Percentiles rank a stretch among this genome's conserved stretches.
Conservation (phyloP, 2,113 vertebrate species). For the Apeltes quadracus region DNA sequence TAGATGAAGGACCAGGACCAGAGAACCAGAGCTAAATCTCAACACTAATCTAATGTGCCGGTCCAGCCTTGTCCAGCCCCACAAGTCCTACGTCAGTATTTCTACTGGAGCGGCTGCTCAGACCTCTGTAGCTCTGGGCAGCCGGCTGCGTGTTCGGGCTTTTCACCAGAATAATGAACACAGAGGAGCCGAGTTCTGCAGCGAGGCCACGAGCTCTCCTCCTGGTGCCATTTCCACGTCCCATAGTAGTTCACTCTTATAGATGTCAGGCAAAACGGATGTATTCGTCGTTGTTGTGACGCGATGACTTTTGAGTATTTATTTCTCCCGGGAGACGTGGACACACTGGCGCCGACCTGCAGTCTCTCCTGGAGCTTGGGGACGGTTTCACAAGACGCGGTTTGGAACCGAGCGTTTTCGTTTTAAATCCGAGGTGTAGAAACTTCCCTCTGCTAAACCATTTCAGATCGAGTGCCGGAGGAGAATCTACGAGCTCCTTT, state of each 20-base stretch:
- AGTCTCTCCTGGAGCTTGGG: slow-evolving; percentile 75
- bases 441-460: slow-evolving; percentile 25
- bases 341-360: slow-evolving; percentile 74
- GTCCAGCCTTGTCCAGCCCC: not conserved
- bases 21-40: not conserved
- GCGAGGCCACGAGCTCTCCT: slow-evolving; percentile 51
- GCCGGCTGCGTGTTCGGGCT: not conserved
- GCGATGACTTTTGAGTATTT: slow-evolving; percentile 53
- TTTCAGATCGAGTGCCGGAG: slow-evolving; percentile 13
- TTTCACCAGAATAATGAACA: not conserved
- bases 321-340: slow-evolving; percentile 58
- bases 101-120: not conserved
- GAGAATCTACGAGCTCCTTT: too few species aligned
- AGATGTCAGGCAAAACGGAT: slow-evolving; percentile 79
- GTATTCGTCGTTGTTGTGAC: slow-evolving; percentile 60
- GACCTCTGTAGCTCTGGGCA: too few species aligned
- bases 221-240: slow-evolving; percentile 78
- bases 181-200: too few species aligned
- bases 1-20: too few species aligned
- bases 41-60: not conserved
- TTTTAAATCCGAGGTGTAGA: not conserved
- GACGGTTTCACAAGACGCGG: slow-evolving; percentile 51
- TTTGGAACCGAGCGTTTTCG: slow-evolving; percentile 31
- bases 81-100: not conserved
- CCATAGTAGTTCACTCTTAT: slow-evolving; percentile 57